phyloP scores from a whole-genome alignment of 2,113 vertebrate species.

The Genyomyrus donnyi region DNA sequence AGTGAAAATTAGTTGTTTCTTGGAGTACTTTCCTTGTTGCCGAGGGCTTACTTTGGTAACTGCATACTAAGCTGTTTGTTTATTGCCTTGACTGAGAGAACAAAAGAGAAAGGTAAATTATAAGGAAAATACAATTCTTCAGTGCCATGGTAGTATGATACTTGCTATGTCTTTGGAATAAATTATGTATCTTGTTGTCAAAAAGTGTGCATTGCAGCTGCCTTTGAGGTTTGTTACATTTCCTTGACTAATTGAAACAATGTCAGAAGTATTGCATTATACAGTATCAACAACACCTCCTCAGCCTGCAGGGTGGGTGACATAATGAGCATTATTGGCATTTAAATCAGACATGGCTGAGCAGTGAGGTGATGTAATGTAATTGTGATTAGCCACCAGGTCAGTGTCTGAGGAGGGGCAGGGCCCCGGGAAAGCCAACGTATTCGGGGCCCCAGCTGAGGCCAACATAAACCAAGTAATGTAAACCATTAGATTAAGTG shows the following conservation, averaged over 20 bases:
- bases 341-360: not conserved
- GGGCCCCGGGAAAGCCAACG: not conserved
- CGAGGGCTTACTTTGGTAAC: constrained; percentile 14
- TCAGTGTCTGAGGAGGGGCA: not conserved
- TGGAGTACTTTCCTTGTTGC: not conserved
- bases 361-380: not conserved
- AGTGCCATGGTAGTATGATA: not conserved
- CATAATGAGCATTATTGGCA: not conserved
- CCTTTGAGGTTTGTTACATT: not conserved
- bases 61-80: not conserved
- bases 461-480: not conserved
- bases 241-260: not conserved
- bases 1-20: constrained; percentile 4
- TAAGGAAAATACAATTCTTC: not conserved
- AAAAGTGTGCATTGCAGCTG: not conserved
- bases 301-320: not conserved
- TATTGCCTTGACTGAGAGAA: constrained; percentile 10
- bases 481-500: not conserved
- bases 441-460: not conserved
- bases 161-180: not conserved
- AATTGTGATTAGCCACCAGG: not conserved
- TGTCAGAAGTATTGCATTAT: not conserved
- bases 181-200: not conserved
- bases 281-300: not conserved
- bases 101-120: not conserved